These are phyloP conservation scores for Monochamus saltuarius DNA, from an alignment of 1,140 invertebrate species.

Conservation along the genomic window DNA sequence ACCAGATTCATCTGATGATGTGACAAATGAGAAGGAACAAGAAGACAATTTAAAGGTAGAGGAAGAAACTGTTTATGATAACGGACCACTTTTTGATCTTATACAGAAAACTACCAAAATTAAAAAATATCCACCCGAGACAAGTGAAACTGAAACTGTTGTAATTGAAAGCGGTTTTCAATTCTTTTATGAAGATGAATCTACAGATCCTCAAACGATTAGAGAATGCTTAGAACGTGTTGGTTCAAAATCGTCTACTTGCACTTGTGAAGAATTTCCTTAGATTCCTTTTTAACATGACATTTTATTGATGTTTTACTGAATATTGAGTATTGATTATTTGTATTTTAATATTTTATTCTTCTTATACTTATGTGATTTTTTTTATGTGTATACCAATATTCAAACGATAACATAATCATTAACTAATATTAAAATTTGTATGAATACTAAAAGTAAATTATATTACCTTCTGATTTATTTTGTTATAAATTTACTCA, in stretches of 20 bases:
- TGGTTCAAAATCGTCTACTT: constrained; percentile 14
- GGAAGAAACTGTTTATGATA: constrained; percentile 14
- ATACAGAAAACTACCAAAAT: constrained; percentile 25
- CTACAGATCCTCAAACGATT: constrained; percentile 27
- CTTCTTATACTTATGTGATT: too few species aligned
- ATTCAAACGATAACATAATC: too few species aligned
- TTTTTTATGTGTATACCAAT: too few species aligned
- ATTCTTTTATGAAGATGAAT: constrained; percentile 28
- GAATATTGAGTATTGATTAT: neutral
- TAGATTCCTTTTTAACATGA: neutral
- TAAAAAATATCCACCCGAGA: constrained; percentile 4
- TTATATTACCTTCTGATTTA: too few species aligned
- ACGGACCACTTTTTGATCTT: constrained; percentile 31
- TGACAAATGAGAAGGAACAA: neutral
- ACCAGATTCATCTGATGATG: neutral
- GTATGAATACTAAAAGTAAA: too few species aligned
- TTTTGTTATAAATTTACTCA: neutral
- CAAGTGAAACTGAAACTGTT: constrained; percentile 13
- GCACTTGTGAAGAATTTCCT: constrained; percentile 28
- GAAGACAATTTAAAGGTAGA: constrained; percentile 2
- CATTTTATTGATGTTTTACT: too few species aligned
- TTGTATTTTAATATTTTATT: too few species aligned
- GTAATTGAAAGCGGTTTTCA: constrained; percentile 18
- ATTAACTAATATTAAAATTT: too few species aligned
- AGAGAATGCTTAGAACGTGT: constrained; percentile 24